Conservation (phyloP, 2,888 invertebrate species). For the Pantelozetes paolii region DNA sequence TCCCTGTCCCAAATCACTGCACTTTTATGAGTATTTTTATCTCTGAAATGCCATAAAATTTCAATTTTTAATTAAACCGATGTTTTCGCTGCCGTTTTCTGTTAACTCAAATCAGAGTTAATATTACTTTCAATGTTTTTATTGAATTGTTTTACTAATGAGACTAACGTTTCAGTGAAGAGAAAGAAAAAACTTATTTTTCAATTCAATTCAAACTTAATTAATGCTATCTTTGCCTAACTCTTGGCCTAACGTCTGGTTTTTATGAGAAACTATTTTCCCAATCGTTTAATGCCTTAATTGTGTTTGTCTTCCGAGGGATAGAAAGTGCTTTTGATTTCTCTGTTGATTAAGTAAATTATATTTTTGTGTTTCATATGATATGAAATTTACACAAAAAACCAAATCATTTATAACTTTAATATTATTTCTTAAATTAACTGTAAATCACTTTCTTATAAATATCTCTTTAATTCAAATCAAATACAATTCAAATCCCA, state of each 20-base stretch:
- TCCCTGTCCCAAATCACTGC: background rate
- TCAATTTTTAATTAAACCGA: slow-evolving; percentile 4
- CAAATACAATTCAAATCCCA: background rate
- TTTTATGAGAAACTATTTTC: background rate
- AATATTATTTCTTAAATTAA: background rate
- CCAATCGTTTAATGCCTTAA: background rate
- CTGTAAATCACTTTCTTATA: background rate
- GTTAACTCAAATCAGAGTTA: too few species aligned
- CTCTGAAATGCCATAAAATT: background rate
- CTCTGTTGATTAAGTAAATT: slow-evolving; percentile 7
- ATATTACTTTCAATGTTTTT: background rate
- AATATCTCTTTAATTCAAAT: too few species aligned
- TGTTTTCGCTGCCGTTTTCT: too few species aligned
- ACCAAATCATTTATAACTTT: background rate
- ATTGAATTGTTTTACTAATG: slow-evolving; percentile 1
- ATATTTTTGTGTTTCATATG: background rate
- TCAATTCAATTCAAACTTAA: slow-evolving; percentile 27
- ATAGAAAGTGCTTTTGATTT: background rate
- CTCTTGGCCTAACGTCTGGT: background rate
- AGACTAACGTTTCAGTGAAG: background rate
- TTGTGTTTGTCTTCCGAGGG: slow-evolving; percentile 12
- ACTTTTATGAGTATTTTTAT: background rate
- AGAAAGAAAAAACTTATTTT: background rate
- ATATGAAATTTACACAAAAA: background rate
- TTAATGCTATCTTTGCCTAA: slow-evolving; percentile 13